Evolutionary conservation across 37 sponge, comb jelly and placozoan genomes (phyloP).

Genomic region (Aphrocallistes beatrix): DNA sequence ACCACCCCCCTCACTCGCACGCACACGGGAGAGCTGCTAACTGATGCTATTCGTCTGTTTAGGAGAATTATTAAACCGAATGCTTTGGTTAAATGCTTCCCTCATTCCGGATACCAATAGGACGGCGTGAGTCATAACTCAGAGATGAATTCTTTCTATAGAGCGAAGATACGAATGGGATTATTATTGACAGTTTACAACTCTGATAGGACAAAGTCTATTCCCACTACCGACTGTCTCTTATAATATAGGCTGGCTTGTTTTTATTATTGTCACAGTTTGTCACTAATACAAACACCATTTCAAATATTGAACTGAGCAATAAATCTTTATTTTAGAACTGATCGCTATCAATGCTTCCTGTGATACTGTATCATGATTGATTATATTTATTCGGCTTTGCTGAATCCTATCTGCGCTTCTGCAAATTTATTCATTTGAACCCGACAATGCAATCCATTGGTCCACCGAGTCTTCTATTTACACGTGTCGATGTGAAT

Average conservation of each 20-base stretch:
- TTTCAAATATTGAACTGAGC: conserved; percentile 14
- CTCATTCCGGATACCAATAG: no score
- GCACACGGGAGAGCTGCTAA: background rate
- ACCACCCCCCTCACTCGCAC: background rate
- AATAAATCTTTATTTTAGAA: background rate
- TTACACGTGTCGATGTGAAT: no score
- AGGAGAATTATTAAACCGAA: no score
- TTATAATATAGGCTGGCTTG: background rate
- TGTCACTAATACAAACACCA: conserved; percentile 13
- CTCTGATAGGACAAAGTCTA: background rate
- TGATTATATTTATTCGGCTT: no score
- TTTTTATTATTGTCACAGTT: conserved; percentile 8
- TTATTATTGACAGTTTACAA: background rate
- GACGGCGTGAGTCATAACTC: no score
- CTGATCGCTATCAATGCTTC: conserved; percentile 17
- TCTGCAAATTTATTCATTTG: no score
- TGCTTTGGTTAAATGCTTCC: no score
- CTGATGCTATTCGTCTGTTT: no score
- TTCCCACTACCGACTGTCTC: background rate
- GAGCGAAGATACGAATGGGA: background rate
- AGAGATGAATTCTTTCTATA: background rate
- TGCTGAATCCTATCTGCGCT: no score
- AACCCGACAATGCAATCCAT: no score
- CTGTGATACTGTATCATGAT: no score
- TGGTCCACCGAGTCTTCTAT: no score